These are phyloP conservation scores for Acropternis orthonyx DNA, from an alignment of 2,797 vertebrate genomes.

Conservation along the genomic window DNA sequence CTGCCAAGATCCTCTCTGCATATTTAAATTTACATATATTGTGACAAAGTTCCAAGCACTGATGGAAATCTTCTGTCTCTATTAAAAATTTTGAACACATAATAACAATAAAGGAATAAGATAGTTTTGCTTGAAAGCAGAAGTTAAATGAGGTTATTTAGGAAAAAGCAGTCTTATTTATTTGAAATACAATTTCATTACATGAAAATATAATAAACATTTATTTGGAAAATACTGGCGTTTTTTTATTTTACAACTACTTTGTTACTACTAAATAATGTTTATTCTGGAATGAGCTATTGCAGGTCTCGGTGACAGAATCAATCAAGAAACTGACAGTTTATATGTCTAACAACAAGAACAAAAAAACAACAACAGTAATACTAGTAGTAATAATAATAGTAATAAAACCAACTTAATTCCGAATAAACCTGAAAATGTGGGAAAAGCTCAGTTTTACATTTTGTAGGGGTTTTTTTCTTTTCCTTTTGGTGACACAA, in stretches of 20 bases:
- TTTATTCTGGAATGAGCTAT: not conserved
- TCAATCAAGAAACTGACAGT: not conserved
- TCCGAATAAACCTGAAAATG: not conserved
- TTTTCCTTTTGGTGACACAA: not conserved
- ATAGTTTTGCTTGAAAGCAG: not conserved
- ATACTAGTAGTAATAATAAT: not conserved
- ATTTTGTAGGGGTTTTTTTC: not conserved
- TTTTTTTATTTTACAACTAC: not conserved
- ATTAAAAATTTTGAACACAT: not conserved
- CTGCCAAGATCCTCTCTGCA: not conserved
- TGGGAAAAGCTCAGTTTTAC: not conserved
- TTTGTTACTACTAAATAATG: not conserved
- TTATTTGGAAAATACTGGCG: not conserved
- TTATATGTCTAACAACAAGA: not conserved
- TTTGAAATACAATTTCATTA: not conserved
- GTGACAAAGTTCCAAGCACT: not conserved
- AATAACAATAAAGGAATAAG: not conserved
- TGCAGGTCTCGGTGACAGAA: not conserved
- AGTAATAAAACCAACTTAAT: not conserved
- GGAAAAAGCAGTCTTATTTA: not conserved
- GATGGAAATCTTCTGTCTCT: not conserved
- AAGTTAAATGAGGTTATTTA: conserved; percentile 2
- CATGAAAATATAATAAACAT: not conserved
- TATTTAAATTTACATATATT: not conserved
- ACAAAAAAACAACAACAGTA: not conserved